Conservation (phyloP, 2,113 vertebrate species). For the Cheilinus undulatus region DNA sequence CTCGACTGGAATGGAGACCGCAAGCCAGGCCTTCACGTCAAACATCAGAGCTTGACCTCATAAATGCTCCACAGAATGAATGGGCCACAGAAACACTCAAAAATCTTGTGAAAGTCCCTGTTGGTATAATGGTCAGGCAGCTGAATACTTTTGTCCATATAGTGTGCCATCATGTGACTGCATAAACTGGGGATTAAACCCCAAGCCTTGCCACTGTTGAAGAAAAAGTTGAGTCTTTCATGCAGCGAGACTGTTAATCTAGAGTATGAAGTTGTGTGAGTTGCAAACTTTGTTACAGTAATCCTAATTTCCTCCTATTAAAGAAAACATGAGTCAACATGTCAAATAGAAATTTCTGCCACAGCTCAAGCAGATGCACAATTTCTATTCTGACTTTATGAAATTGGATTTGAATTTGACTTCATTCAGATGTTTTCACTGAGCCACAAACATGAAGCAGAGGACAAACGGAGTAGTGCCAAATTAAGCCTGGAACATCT, state of each 20-base stretch:
- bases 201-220: no score
- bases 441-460: conserved; percentile 64
- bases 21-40: no score
- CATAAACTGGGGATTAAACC: no score
- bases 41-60: no score
- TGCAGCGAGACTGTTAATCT: neutral
- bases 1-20: no score
- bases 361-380: conserved; percentile 55
- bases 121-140: no score
- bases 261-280: neutral
- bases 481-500: conserved; percentile 54
- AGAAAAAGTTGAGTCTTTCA: neutral
- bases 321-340: conserved; percentile 42
- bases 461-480: conserved; percentile 27
- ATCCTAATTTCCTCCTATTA: conserved; percentile 52
- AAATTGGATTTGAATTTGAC: conserved; percentile 63
- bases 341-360: conserved; percentile 42
- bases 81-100: no score
- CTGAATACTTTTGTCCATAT: no score
- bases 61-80: no score
- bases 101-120: no score
- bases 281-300: conserved; percentile 15
- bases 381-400: conserved; percentile 53
- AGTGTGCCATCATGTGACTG: no score
- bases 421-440: conserved; percentile 60